A percentile compares a stretch with the other conserved stretches of the same genome.
These are phyloP conservation scores for Urocolius indicus DNA, from an alignment of 2,113 vertebrate genomes.

Conservation along the genomic window DNA sequence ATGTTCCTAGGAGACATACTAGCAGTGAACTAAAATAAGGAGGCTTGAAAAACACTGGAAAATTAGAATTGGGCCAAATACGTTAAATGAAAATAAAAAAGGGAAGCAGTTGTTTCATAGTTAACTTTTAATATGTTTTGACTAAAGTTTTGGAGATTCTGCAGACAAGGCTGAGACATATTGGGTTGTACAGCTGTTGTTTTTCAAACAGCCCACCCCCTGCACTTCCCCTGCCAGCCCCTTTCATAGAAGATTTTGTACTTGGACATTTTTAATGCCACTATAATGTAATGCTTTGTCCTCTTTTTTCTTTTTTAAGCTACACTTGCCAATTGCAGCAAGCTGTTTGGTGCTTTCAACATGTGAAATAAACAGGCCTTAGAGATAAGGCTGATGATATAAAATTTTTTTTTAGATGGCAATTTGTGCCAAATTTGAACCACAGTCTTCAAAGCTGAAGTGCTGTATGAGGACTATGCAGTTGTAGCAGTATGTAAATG, in stretches of 20 bases:
- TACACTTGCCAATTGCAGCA: not conserved
- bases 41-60: not conserved
- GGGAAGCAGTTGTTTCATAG: not conserved
- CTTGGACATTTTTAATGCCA: constrained; percentile 28
- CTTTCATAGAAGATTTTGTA: constrained; percentile 39
- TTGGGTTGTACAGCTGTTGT: constrained; percentile 39
- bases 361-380: not conserved
- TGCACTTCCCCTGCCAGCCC: constrained; percentile 14
- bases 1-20: not conserved
- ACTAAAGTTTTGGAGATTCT: not conserved
- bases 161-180: not conserved
- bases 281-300: not conserved
- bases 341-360: constrained; percentile 3
- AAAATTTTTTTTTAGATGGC: not conserved
- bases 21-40: not conserved
- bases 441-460: not conserved
- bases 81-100: not conserved
- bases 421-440: not conserved
- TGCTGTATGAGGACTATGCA: not conserved
- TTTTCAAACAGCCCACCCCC: not conserved
- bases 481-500: not conserved
- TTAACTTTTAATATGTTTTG: not conserved
- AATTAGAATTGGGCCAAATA: not conserved
- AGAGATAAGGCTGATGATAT: not conserved
- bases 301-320: not conserved